phyloP scores from a whole-genome alignment of 2,888 invertebrate genomes.

The Mesodorylaimus sp. region DNA sequence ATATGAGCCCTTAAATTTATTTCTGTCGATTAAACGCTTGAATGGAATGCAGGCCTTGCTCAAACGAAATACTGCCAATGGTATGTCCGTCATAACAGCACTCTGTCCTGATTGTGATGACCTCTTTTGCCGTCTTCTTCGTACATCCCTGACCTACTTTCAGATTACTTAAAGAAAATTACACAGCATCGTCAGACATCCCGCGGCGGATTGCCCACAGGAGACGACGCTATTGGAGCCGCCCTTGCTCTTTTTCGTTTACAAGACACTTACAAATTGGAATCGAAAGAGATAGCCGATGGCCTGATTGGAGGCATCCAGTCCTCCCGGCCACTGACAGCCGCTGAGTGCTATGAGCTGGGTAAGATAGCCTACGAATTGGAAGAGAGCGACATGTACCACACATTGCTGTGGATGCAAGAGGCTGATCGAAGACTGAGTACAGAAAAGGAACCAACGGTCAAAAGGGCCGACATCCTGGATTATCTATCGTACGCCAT shows the following conservation, averaged over 20 bases:
- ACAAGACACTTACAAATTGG: constrained; percentile 76
- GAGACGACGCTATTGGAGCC: constrained; percentile 80
- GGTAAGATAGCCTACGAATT: constrained; percentile 76
- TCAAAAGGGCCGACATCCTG: constrained; percentile 58
- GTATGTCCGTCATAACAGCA: too few relatives aligned
- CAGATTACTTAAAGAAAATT: too few relatives aligned
- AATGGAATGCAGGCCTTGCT: too few relatives aligned
- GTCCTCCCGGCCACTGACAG: too few relatives aligned
- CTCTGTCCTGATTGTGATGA: too few relatives aligned
- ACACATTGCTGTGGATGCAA: constrained; percentile 81
- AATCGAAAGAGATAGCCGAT: constrained; percentile 62
- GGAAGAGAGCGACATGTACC: constrained; percentile 70
- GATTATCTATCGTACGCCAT: constrained; percentile 89
- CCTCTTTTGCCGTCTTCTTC: too few relatives aligned
- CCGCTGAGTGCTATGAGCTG: constrained; percentile 81
- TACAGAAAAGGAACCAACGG: constrained; percentile 44
- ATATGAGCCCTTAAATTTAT: too few relatives aligned
- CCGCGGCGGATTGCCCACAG: constrained; percentile 12
- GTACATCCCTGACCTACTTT: too few relatives aligned
- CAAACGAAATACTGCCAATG: too few relatives aligned
- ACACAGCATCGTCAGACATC: too few relatives aligned
- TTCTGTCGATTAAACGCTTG: too few relatives aligned
- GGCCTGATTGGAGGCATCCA: too few relatives aligned
- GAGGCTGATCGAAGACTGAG: constrained; percentile 59
- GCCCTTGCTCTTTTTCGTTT: constrained; percentile 78